Conservation (phyloP, 2,113 vertebrate species). For the Nannospalax galili region DNA sequence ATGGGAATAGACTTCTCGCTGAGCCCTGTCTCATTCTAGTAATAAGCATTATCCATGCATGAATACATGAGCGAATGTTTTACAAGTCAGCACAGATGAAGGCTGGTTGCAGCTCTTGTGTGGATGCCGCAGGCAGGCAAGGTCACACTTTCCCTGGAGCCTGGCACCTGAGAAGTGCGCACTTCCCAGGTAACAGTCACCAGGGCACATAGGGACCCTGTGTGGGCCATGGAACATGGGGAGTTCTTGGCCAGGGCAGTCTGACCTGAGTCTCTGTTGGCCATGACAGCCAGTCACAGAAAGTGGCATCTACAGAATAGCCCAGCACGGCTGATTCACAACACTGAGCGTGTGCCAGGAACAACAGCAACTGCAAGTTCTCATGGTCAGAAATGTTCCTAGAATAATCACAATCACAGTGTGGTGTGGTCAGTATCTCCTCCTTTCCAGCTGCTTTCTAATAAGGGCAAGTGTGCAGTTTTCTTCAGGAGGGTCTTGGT, state of each 20-base stretch:
- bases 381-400: background rate
- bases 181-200: background rate
- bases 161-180: background rate
- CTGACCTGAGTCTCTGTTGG: background rate
- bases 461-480: background rate
- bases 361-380: background rate
- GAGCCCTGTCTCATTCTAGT: constrained; percentile 24
- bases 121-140: background rate
- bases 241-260: background rate
- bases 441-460: background rate
- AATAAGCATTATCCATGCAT: background rate
- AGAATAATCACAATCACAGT: background rate
- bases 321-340: background rate
- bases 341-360: background rate
- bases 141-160: background rate
- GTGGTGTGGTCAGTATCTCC: background rate
- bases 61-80: background rate
- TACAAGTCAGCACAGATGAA: background rate
- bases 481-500: background rate
- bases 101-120: background rate
- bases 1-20: background rate
- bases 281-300: background rate
- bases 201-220: too few species aligned
- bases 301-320: background rate
- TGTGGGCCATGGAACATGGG: background rate